These are phyloP conservation scores for Hemaris fuciformis DNA, from an alignment of 2,888 invertebrate genomes.

Conservation along the genomic window DNA sequence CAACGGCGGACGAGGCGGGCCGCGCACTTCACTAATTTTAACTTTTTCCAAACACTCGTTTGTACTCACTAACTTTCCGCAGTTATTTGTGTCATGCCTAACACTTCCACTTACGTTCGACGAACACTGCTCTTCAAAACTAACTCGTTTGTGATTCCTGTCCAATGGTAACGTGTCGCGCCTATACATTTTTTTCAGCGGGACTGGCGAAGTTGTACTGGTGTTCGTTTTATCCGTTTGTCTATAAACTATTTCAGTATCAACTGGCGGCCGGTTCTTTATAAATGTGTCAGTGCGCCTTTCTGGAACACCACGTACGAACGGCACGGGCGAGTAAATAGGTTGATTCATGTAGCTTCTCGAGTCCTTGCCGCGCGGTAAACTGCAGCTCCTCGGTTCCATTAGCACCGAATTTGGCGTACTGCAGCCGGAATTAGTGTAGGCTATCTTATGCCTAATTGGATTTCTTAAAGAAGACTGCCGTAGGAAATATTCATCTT, in stretches of 20 bases:
- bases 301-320: conserved; percentile 57
- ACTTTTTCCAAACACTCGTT: conserved; percentile 25
- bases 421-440: conserved; percentile 40
- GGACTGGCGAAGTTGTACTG: conserved; percentile 29
- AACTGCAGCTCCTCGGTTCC: conserved; percentile 55
- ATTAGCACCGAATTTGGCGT: conserved; percentile 45
- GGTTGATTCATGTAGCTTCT: conserved; percentile 43
- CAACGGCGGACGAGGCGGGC: conserved; percentile 60
- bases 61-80: conserved; percentile 27
- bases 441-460: conserved; percentile 22
- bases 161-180: conserved; percentile 37
- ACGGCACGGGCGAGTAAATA: conserved; percentile 45
- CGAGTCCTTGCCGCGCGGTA: conserved; percentile 54
- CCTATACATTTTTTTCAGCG: conserved; percentile 40
- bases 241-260: conserved; percentile 55
- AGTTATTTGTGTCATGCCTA: conserved; percentile 17
- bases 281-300: conserved; percentile 65
- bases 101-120: not conserved
- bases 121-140: conserved; percentile 49
- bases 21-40: conserved; percentile 31
- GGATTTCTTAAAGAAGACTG: conserved; percentile 50
- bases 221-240: conserved; percentile 51
- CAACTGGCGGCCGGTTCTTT: conserved; percentile 37
- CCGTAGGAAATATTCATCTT: conserved; percentile 76
- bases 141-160: conserved; percentile 52